Percentiles rank a stretch among this genome's conserved stretches.
Conservation (phyloP, 1,140 invertebrate species). For the Tigriopus japonicus region DNA sequence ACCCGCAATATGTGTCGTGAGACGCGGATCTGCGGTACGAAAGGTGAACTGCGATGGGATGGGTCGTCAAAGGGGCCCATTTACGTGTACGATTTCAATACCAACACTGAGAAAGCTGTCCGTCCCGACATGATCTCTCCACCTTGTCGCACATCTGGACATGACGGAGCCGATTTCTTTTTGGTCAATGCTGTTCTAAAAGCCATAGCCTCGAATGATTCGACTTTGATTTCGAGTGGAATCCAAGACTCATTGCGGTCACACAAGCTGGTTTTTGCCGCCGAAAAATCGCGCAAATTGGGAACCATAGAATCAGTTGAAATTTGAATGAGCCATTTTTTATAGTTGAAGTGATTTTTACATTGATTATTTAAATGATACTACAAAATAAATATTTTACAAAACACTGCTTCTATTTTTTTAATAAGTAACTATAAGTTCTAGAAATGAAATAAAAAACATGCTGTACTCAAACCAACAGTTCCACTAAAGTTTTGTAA, state of each 20-base stretch:
- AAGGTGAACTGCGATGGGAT: constrained; percentile 7
- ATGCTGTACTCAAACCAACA: too few relatives aligned
- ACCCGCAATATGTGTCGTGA: not conserved
- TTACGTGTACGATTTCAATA: not conserved
- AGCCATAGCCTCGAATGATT: constrained; percentile 5
- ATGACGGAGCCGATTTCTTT: constrained; percentile 12
- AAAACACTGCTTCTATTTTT: too few relatives aligned
- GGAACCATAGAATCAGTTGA: not conserved
- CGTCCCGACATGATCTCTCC: not conserved
- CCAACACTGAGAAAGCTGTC: not conserved
- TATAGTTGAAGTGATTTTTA: too few relatives aligned
- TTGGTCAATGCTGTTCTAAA: constrained; percentile 1
- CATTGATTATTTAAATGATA: too few relatives aligned
- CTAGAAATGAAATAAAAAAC: too few relatives aligned
- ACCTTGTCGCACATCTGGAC: not conserved
- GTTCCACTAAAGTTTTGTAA: not conserved
- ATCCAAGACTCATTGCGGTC: not conserved
- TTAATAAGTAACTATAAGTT: too few relatives aligned
- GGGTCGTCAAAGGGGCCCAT: not conserved
- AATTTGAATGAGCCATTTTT: not conserved
- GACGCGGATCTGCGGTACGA: not conserved
- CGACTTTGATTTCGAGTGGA: not conserved
- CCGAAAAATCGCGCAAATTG: not conserved
- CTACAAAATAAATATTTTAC: too few relatives aligned
- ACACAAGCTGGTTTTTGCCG: constrained; percentile 4